Evolutionary conservation across 2,113 vertebrate species (phyloP).

Genomic region (Phodopus roborovskii): DNA sequence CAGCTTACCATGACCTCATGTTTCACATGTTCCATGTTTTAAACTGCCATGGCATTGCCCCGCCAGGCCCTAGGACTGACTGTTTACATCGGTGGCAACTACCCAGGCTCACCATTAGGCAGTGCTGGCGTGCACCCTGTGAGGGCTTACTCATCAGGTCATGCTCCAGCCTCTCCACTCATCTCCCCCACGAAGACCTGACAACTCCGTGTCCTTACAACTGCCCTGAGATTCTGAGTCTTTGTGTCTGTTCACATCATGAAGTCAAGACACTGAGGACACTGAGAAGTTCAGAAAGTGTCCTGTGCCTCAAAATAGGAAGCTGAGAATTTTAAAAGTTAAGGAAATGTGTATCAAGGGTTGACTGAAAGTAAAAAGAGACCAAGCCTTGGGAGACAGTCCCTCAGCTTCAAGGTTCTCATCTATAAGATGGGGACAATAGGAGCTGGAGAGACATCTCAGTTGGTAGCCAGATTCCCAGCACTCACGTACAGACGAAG

Average conservation of each 20-base stretch:
- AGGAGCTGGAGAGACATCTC: not conserved
- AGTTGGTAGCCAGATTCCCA: not conserved
- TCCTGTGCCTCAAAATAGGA: not conserved
- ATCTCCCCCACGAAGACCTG: not conserved
- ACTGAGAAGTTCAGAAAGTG: not conserved
- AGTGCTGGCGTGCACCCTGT: not conserved
- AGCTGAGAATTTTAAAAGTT: not conserved
- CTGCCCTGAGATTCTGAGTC: accelerated
- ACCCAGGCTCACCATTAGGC: not conserved
- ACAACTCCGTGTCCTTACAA: not conserved
- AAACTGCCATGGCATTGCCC: not conserved
- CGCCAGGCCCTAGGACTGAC: not conserved
- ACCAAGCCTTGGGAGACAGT: not conserved
- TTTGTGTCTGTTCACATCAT: not conserved
- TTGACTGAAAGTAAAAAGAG: not conserved
- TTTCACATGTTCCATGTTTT: constrained; percentile 12
- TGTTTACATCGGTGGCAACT: not conserved
- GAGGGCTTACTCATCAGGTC: not conserved
- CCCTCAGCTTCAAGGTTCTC: not conserved
- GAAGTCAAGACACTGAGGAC: not conserved
- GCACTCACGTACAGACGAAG: not conserved
- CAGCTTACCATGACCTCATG: constrained; percentile 25
- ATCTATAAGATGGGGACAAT: not conserved
- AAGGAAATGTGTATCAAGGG: not conserved
- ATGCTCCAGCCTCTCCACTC: not conserved